Evolutionary conservation across 2,888 invertebrate species (phyloP).

Genomic region (Hirtodrosophila trivittata): DNA sequence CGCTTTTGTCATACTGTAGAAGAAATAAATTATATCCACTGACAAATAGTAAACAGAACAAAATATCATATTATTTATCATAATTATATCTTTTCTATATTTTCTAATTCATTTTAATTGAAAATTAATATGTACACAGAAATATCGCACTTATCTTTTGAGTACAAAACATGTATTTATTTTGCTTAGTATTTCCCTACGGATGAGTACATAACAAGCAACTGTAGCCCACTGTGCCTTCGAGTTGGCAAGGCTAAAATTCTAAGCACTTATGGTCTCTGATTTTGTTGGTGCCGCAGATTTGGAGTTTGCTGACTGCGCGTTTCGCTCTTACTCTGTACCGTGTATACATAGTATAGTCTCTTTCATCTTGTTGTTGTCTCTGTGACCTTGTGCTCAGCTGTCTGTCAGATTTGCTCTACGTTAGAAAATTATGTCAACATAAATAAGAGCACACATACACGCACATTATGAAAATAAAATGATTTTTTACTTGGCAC

Average conservation of each 20-base stretch:
- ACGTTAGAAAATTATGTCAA: constrained; percentile 26
- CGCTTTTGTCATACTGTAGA: no score
- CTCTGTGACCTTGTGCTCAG: constrained; percentile 47
- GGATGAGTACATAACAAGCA: no score
- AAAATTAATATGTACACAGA: no score
- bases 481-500: constrained; percentile 7
- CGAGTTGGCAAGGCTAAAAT: constrained; percentile 32
- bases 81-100: no score
- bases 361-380: not conserved
- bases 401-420: constrained; percentile 39
- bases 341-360: not conserved
- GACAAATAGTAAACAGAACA: no score
- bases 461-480: not conserved
- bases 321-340: not conserved
- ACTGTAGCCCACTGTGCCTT: constrained; percentile 38
- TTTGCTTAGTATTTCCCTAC: no score
- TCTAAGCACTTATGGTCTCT: constrained; percentile 4
- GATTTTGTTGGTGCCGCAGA: constrained; percentile 15
- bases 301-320: constrained; percentile 26
- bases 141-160: no score
- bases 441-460: constrained; percentile 21
- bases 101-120: no score
- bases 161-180: no score
- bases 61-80: no score
- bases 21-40: no score